These are phyloP conservation scores for Pipa parva DNA, from an alignment of 2,113 vertebrate species.

Conservation along the genomic window DNA sequence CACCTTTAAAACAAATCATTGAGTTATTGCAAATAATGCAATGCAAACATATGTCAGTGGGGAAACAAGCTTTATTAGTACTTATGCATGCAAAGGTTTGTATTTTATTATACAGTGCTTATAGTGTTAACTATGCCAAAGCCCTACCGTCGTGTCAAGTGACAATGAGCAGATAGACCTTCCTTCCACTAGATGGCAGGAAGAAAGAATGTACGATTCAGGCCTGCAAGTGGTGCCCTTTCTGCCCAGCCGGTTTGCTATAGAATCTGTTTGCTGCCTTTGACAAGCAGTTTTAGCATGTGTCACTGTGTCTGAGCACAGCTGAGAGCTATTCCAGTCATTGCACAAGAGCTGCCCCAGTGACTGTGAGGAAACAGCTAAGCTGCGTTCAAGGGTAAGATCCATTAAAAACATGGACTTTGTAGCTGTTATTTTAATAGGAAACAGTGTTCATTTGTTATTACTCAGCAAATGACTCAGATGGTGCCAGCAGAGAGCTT, in stretches of 20 bases:
- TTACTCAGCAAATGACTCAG: background rate
- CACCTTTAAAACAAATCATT: too few species aligned
- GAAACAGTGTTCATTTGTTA: background rate
- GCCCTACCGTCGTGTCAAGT: background rate
- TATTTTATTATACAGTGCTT: too few species aligned
- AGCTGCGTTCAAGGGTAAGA: background rate
- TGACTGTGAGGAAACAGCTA: background rate
- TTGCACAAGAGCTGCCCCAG: background rate
- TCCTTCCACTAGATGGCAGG: background rate
- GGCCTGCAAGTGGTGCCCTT: background rate
- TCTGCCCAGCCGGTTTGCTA: background rate
- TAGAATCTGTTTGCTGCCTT: background rate
- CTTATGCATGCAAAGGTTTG: too few species aligned
- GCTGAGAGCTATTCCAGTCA: background rate
- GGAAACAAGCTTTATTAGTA: too few species aligned
- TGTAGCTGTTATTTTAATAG: background rate
- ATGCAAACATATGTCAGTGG: too few species aligned
- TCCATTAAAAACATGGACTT: background rate
- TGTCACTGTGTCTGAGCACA: background rate
- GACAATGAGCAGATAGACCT: background rate
- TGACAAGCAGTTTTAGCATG: background rate
- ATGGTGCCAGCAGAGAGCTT: background rate
- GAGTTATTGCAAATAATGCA: too few species aligned
- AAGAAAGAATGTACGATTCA: background rate
- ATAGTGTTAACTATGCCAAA: background rate